These are phyloP conservation scores for Cuniculus paca DNA, from an alignment of 2,797 vertebrate species.

Conservation along the genomic window DNA sequence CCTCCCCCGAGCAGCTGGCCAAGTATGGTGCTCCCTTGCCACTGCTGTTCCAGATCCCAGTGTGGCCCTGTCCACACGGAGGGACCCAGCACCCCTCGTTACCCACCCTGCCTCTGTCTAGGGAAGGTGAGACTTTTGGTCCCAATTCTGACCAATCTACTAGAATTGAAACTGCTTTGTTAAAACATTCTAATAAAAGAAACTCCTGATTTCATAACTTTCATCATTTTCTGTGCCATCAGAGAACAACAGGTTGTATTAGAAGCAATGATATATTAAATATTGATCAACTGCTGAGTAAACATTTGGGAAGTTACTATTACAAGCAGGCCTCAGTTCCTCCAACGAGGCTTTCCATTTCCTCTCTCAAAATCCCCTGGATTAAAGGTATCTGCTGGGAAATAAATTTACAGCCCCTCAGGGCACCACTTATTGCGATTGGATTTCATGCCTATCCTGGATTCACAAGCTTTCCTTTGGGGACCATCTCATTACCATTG, in stretches of 20 bases:
- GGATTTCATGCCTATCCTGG: background rate
- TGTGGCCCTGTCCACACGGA: background rate
- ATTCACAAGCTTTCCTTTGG: slow-evolving; percentile 46
- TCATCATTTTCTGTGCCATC: background rate
- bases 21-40: no score
- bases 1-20: background rate
- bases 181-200: background rate
- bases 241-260: background rate
- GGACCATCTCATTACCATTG: background rate
- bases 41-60: background rate
- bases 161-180: background rate
- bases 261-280: slow-evolving; percentile 1
- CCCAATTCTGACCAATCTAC: background rate
- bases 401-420: slow-evolving; percentile 53
- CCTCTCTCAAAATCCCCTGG: background rate
- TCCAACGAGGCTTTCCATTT: background rate
- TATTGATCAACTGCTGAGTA: slow-evolving; percentile 5
- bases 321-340: background rate
- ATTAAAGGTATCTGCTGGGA: background rate
- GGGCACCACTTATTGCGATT: background rate
- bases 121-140: no score
- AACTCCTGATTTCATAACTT: background rate
- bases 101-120: no score
- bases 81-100: background rate
- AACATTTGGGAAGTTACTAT: slow-evolving; percentile 11